Conservation (phyloP, 2,797 vertebrate species). For the Meriones psammophilus region DNA sequence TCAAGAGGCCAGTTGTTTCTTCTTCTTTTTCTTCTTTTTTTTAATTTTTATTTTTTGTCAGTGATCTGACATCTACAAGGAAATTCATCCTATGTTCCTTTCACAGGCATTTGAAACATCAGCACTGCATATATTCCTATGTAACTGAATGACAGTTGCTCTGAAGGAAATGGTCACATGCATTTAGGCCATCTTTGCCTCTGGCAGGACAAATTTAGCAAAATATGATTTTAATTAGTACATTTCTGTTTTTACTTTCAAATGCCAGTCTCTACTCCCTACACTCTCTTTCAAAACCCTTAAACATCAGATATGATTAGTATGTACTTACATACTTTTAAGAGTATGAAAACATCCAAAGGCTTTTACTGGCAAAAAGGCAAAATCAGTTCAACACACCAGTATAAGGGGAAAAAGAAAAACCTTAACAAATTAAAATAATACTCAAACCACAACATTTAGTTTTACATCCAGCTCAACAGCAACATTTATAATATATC, state of each 20-base stretch:
- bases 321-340: constrained; percentile 73
- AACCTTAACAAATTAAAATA: constrained; percentile 91
- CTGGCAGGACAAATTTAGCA: constrained; percentile 72
- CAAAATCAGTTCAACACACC: constrained; percentile 92
- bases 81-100: constrained; percentile 75
- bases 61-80: constrained; percentile 76
- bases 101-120: constrained; percentile 60
- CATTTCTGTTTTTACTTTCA: constrained; percentile 78
- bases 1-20: constrained; percentile 75
- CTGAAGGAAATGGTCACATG: constrained; percentile 76
- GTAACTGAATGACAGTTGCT: constrained; percentile 67
- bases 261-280: constrained; percentile 84
- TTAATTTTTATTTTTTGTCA: constrained; percentile 41
- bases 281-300: constrained; percentile 76
- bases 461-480: constrained; percentile 96
- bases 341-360: constrained; percentile 84
- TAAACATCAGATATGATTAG: constrained; percentile 77
- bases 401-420: constrained; percentile 88
- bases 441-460: constrained; percentile 94
- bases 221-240: constrained; percentile 78
- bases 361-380: constrained; percentile 90
- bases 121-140: neutral
- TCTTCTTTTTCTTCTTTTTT: constrained; percentile 49
- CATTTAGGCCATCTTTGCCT: constrained; percentile 69
- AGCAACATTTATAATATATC: constrained; percentile 98